Conservation (phyloP, 2,888 invertebrate genomes). For the Ganaspis brasiliensis region DNA sequence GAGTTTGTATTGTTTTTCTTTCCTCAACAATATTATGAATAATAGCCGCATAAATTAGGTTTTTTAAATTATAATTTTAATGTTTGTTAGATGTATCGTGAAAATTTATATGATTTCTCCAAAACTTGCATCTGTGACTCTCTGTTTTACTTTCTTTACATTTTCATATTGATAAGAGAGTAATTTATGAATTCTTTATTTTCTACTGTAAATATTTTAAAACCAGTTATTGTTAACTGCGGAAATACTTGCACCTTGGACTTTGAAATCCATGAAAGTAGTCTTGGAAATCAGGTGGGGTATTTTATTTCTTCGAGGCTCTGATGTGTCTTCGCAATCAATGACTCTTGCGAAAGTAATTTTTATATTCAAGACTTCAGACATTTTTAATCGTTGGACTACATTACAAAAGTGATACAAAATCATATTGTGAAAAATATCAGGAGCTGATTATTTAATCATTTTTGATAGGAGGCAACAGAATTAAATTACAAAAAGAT, state of each 20-base stretch:
- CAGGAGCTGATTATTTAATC: not conserved
- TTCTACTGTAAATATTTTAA: not conserved
- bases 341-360: constrained; percentile 20
- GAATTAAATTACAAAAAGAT: too few species aligned
- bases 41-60: too few species aligned
- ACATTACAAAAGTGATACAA: too few species aligned
- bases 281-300: constrained; percentile 31
- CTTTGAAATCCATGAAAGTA: constrained; percentile 30
- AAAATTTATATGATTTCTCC: too few species aligned
- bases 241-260: constrained; percentile 27
- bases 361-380: not conserved
- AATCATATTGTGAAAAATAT: not conserved
- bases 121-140: too few species aligned
- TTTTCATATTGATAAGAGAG: not conserved
- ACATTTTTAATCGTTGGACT: not conserved
- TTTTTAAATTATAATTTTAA: too few species aligned
- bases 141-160: not conserved
- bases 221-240: constrained; percentile 20
- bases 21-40: too few species aligned
- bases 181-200: not conserved
- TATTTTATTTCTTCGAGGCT: not conserved
- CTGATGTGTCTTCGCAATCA: constrained; percentile 21
- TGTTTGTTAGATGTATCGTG: too few species aligned
- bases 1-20: too few species aligned
- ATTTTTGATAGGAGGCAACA: too few species aligned